Evolutionary conservation across 2,888 invertebrate genomes (phyloP).

Genomic region (Amiota mariae): DNA sequence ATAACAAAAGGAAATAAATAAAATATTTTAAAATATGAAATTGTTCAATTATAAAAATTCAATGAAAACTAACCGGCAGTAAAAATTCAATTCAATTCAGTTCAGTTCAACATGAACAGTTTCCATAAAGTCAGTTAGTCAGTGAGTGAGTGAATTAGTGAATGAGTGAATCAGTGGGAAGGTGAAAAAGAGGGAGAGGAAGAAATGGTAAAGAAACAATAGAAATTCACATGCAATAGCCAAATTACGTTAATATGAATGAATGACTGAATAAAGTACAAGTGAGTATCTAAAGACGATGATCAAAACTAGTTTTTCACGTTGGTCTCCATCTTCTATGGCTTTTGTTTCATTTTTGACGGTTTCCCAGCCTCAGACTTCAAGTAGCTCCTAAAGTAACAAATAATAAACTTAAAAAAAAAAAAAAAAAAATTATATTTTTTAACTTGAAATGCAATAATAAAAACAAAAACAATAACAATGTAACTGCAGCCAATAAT

Average conservation of each 20-base stretch:
- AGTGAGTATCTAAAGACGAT: background rate
- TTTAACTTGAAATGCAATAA: background rate
- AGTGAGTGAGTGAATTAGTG: background rate
- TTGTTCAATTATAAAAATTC: too few species aligned
- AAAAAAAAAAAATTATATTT: constrained; percentile 17
- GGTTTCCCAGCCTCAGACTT: background rate
- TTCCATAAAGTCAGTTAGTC: too few species aligned
- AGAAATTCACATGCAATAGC: constrained; percentile 43
- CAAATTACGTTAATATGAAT: constrained; percentile 40
- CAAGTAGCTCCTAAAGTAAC: constrained; percentile 34
- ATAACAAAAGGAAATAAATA: too few species aligned
- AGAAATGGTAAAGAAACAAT: constrained; percentile 11
- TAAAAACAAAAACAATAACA: background rate
- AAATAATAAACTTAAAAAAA: constrained; percentile 5
- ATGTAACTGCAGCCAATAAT: constrained; percentile 22
- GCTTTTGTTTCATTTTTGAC: background rate
- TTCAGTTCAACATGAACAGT: background rate
- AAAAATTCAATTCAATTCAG: constrained; percentile 35
- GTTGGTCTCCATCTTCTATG: background rate
- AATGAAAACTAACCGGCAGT: constrained; percentile 31
- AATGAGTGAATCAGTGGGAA: background rate
- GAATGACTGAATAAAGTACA: too few species aligned
- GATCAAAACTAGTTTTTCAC: constrained; percentile 20
- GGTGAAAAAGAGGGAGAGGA: constrained; percentile 10
- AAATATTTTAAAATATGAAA: too few species aligned